Evolutionary conservation across 2,797 vertebrate genomes (phyloP).

Genomic region (Aldrovandia affinis): DNA sequence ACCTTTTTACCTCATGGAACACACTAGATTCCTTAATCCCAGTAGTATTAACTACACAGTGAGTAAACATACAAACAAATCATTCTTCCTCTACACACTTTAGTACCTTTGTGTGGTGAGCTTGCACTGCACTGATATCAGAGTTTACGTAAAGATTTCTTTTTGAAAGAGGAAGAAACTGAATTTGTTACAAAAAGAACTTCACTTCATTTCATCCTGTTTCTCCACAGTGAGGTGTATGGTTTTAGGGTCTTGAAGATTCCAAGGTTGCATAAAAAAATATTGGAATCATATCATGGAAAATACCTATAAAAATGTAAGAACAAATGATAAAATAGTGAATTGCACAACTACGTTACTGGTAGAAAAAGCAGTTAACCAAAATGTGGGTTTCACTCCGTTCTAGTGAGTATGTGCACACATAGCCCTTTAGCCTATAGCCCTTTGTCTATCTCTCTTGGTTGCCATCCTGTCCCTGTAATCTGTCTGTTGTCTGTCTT

Average conservation of each 20-base stretch:
- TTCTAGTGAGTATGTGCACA: too few species aligned
- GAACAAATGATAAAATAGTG: too few species aligned
- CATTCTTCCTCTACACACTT: conserved; percentile 4
- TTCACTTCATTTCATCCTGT: background rate
- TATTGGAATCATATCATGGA: too few species aligned
- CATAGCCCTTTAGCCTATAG: background rate
- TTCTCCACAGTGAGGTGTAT: background rate
- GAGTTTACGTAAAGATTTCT: background rate
- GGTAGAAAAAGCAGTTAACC: background rate
- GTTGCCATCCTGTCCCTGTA: background rate
- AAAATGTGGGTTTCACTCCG: background rate
- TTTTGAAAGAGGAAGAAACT: too few species aligned
- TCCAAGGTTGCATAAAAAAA: too few species aligned
- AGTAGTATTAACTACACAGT: conserved; percentile 6
- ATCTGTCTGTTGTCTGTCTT: background rate
- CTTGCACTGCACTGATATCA: background rate
- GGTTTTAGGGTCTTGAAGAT: background rate
- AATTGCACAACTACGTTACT: too few species aligned
- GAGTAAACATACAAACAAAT: background rate
- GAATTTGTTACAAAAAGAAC: background rate
- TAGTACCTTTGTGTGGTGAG: conserved; percentile 10
- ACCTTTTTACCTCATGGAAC: conserved; percentile 6
- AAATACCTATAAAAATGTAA: background rate
- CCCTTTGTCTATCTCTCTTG: conserved; percentile 10
- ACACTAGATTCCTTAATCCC: background rate